Base-by-base conservation (phyloP, 2,797 vertebrate species). In the Scleropages formosus region DNA sequence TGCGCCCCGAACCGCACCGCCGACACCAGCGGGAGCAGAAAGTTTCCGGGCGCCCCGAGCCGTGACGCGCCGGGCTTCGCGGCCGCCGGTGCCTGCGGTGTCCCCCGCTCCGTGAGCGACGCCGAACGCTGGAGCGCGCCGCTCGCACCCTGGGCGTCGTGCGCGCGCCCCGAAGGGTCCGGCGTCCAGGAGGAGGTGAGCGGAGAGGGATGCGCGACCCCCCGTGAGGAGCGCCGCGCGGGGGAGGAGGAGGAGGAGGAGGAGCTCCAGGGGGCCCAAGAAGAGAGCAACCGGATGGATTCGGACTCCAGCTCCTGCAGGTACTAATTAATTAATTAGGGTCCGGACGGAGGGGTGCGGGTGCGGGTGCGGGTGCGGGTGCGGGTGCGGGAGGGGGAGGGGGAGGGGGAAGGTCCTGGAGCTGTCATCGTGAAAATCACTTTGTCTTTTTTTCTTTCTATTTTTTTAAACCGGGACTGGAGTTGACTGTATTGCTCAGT, bases 271-370 rank as follows among this genome's bases (percentile, higher is more conserved):
- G 73, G 91, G 80, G 86, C 89, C 87, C 91, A 92, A 77, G 95
- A 95, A 83, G 95, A 95, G 78, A 93, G 92, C 87, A 94, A 60
- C 44, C 62, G 93, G 82, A 83, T 82, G 51, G 95, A 96, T 84
- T 95, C 94, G 16, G 95, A 97, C 87, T 95, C 94, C 91, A 96
- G 95, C 92, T 98, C 94, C 0, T 96, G 94, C 96, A 98, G 96
- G 96, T 98, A 64, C 53, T 72, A 59, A 8, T 60, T 53, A 53
- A 9, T 53, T 53, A 0, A 9, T 53, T 53, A 53, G 49, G 9
- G 0, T 65, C 9, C 8, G 39, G 31, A 65, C 11, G 4, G 10
- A 26, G 24, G 63, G 26, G 26, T 13, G 9, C 4, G 20, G 47
- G 15, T 26, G 26, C 22, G 39, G 46, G 9, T 16, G 16, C 11